Percentiles rank a stretch among this genome's conserved stretches.
Evolutionary conservation across 2,797 vertebrate species (phyloP).

Genomic region (Sebastes minor): DNA sequence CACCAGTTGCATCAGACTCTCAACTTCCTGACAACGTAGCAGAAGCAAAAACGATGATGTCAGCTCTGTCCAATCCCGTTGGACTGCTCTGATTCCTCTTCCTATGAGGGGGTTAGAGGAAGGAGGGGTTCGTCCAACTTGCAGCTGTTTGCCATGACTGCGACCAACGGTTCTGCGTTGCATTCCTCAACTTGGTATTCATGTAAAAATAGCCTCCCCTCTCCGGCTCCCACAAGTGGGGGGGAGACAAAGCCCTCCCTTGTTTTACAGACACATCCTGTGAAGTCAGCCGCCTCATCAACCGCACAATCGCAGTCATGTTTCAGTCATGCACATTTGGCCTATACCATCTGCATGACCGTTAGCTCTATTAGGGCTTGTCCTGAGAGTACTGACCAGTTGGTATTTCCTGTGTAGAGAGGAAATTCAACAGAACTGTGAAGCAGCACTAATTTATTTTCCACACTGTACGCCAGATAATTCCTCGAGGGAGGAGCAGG

Average conservation of each 20-base stretch:
- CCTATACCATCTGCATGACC: conserved; percentile 9
- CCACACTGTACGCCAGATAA: not conserved
- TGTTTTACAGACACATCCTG: conserved; percentile 72
- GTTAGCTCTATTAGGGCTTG: conserved; percentile 23
- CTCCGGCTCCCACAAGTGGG: conserved; percentile 34
- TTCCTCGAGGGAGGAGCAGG: not conserved
- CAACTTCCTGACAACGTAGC: conserved; percentile 77
- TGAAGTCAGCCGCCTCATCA: conserved; percentile 72
- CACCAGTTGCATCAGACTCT: conserved; percentile 81
- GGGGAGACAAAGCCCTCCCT: conserved; percentile 69
- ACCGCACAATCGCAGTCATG: conserved; percentile 59
- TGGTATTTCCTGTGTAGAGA: conserved; percentile 27
- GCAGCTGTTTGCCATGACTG: conserved; percentile 72
- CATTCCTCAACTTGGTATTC: conserved; percentile 73
- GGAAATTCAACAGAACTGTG: not conserved
- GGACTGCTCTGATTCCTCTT: conserved; percentile 9
- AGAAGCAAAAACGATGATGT: conserved; percentile 70
- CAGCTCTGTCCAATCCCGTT: conserved; percentile 70
- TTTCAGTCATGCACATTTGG: conserved; percentile 55
- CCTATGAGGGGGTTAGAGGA: conserved; percentile 8
- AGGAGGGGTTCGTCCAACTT: conserved; percentile 17
- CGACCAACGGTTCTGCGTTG: conserved; percentile 24
- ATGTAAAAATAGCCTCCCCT: conserved; percentile 75
- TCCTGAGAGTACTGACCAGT: conserved; percentile 20
- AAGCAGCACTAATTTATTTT: not conserved